A percentile compares a stretch with the other conserved stretches of the same genome.
phyloP scores from a whole-genome alignment of 30 jellyfish, hydroid and myxozoan genomes.

The Hydractinia echinata region DNA sequence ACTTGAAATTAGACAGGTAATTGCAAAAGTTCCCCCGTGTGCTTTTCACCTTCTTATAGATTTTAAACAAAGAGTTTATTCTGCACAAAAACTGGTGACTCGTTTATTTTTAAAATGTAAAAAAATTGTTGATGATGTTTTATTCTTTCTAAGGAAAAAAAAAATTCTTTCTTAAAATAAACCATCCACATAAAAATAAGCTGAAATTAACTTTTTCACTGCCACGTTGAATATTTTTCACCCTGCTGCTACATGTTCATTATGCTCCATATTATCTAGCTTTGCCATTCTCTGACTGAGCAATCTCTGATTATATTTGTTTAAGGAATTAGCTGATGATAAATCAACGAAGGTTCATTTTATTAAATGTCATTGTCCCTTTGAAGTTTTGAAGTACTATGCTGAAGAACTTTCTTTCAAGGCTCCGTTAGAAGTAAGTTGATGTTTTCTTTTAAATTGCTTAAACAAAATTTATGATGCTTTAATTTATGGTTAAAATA shows the following conservation, averaged over 20 bases:
- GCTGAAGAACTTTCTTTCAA: conserved; percentile 92
- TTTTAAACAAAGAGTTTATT: too few species aligned
- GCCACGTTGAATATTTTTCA: too few species aligned
- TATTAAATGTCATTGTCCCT: conserved; percentile 96
- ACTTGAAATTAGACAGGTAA: too few species aligned
- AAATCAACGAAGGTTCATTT: conserved; percentile 70
- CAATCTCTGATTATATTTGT: background rate
- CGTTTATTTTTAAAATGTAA: too few species aligned
- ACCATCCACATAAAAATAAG: too few species aligned
- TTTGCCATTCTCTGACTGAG: background rate
- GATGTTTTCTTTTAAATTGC: background rate
- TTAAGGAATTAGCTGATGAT: conserved; percentile 85
- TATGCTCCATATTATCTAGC: background rate
- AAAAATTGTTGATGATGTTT: too few species aligned
- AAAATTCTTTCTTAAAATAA: too few species aligned
- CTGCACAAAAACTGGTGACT: too few species aligned
- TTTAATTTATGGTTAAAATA: background rate
- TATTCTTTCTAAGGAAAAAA: too few species aligned
- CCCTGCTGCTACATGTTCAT: background rate
- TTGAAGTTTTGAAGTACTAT: conserved; percentile 75
- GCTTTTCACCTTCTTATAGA: too few species aligned
- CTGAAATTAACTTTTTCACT: too few species aligned
- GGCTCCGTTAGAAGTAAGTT: conserved; percentile 87
- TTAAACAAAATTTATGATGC: background rate
- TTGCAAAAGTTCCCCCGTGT: too few species aligned